Evolutionary conservation across 2,797 vertebrate species (phyloP), one percentile per base, ranked within the genome.

Genomic region (Hemitrygon akajei): DNA sequence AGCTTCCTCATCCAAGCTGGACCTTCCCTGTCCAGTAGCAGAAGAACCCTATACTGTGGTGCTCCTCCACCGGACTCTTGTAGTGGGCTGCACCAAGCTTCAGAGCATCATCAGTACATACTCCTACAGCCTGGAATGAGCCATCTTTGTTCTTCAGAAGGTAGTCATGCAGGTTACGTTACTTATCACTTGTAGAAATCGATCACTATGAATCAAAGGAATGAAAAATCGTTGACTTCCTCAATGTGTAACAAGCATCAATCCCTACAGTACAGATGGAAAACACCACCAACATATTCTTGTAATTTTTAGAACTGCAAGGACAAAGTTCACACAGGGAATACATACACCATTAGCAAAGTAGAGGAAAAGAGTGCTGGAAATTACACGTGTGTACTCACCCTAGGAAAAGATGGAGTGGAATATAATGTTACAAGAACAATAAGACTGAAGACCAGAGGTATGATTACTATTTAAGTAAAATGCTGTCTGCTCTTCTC

Each of bases 221-320:
- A 66, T 66, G n/a, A 18, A 69, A 20, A 37, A 20, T 30, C 1
- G 2, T 7, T 34, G 30, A 16, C 3, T 25, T 87, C 27, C 6
- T n/a, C 11, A 37, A 2, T 20, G 63, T 30, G n/a, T 14, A 63
- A 7, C 16, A 66, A 20, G 18, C 18, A 16, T 16, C 16, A 14
- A 20, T 3, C 11, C 11, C 40, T 30, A 73, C 14, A 3, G 2
- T 25, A 14, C 34, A 93, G 25, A 40, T 47, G 91, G 47, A 76
- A 93, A 73, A 30, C 56, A 92, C 22, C 3, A 73, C 12, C 11
- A n/a, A 30, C 30, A 56, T 47, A 40, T 76, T 76, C 71, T 75
- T 76, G 71, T 93, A 93, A 56, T 47, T 93, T 75, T 75, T 91
- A 93, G 91, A 40, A 93, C 25, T 76, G 37, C 40, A 93, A 56